phyloP scores from a whole-genome alignment of 2,888 invertebrate species.

The Glaucopsyche alexis region DNA sequence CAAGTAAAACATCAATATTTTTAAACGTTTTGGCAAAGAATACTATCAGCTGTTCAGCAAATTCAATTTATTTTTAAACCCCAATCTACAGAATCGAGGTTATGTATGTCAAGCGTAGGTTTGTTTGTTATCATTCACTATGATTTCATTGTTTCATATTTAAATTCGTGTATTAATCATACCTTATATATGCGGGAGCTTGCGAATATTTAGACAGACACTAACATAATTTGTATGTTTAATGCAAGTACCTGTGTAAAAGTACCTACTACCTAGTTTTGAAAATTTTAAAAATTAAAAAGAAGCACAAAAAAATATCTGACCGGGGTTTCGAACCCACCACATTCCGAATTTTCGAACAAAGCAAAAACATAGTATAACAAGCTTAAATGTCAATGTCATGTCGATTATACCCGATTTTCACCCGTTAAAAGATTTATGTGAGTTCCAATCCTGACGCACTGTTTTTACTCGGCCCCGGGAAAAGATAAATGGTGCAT shows the following conservation, averaged over 20 bases:
- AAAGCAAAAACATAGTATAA: no score
- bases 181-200: background rate
- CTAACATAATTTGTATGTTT: background rate
- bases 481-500: constrained; percentile 16
- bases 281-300: no score
- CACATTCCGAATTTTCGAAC: no score
- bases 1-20: background rate
- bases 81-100: constrained; percentile 11
- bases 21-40: constrained; percentile 22
- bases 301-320: no score
- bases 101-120: constrained; percentile 5
- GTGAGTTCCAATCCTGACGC: background rate
- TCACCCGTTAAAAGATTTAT: background rate
- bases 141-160: background rate
- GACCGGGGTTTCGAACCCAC: no score
- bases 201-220: background rate
- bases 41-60: constrained; percentile 9
- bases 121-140: background rate
- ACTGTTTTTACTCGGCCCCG: constrained; percentile 18
- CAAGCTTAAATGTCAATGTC: background rate
- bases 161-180: background rate
- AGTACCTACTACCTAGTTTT: no score
- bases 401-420: constrained; percentile 3
- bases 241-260: no score
- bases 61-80: constrained; percentile 19